Percentiles rank a stretch among this genome's conserved stretches.
These are phyloP conservation scores for Bimastos eiseni DNA, from an alignment of 2,888 invertebrate species.

Conservation along the genomic window DNA sequence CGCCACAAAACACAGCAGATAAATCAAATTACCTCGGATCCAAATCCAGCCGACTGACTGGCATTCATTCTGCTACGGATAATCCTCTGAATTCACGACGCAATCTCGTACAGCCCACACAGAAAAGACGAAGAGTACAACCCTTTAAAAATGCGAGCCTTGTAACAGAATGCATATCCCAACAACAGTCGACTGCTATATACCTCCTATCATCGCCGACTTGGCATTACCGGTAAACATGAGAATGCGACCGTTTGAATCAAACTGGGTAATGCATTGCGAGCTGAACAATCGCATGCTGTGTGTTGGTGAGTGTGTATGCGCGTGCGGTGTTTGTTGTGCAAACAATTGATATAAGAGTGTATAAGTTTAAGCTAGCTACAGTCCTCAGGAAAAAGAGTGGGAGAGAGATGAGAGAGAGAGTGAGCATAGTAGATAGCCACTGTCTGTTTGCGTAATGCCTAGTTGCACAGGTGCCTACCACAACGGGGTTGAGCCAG, in stretches of 20 bases:
- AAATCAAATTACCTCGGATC: slow-evolving; percentile 6
- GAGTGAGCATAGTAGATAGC: not conserved
- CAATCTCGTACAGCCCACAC: not conserved
- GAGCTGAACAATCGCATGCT: not conserved
- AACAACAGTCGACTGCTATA: not conserved
- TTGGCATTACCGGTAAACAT: not conserved
- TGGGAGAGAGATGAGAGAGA: not conserved
- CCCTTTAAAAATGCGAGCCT: not conserved
- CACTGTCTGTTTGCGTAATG: not conserved
- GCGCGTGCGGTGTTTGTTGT: not conserved
- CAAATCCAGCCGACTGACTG: not conserved
- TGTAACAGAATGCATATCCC: not conserved
- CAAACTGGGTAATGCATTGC: not conserved
- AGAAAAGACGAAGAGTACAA: not conserved
- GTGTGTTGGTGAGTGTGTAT: not conserved
- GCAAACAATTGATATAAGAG: slow-evolving; percentile 13
- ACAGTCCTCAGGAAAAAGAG: not conserved
- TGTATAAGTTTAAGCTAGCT: not conserved
- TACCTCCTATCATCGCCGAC: not conserved
- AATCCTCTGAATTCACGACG: not conserved
- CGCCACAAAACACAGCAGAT: not conserved
- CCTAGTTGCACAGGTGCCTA: slow-evolving; percentile 4
- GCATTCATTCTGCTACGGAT: not conserved
- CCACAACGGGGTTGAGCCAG: not conserved
- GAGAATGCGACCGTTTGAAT: not conserved